Percentiles rank a stretch among this genome's conserved stretches.
phyloP scores from a whole-genome alignment of 2,797 vertebrate species.

The Pipistrellus nathusii region DNA sequence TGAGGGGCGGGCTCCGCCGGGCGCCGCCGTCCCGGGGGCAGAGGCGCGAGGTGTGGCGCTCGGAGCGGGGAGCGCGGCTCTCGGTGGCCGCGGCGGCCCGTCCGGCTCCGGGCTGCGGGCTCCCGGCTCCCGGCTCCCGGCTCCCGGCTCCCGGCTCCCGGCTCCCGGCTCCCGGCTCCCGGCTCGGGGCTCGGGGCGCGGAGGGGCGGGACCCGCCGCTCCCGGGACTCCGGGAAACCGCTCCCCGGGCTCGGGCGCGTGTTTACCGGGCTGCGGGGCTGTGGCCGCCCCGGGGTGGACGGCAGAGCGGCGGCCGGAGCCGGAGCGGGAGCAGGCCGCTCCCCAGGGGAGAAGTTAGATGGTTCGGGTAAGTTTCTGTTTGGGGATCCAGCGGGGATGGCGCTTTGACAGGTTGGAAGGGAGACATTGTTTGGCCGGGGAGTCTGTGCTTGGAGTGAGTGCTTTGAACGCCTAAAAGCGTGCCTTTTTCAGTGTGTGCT shows the following conservation, averaged over 20 bases:
- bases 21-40: constrained; percentile 28
- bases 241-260: neutral
- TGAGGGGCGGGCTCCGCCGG: neutral
- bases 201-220: constrained; percentile 69
- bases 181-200: neutral
- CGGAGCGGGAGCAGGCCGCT: constrained; percentile 2
- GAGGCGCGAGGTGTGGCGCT: constrained; percentile 36
- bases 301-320: neutral
- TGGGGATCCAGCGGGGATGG: neutral
- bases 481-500: neutral
- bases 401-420: constrained; percentile 67
- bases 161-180: too few relatives aligned
- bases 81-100: neutral
- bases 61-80: neutral
- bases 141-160: too few relatives aligned
- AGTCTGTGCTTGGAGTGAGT: neutral
- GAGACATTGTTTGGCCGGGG: neutral
- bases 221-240: neutral
- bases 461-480: neutral
- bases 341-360: neutral
- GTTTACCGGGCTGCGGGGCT: neutral
- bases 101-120: too few relatives aligned
- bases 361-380: neutral
- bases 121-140: accelerated
- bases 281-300: neutral